Base-by-base conservation (phyloP, 2,113 vertebrate genomes). In the Agelaius tricolor region DNA sequence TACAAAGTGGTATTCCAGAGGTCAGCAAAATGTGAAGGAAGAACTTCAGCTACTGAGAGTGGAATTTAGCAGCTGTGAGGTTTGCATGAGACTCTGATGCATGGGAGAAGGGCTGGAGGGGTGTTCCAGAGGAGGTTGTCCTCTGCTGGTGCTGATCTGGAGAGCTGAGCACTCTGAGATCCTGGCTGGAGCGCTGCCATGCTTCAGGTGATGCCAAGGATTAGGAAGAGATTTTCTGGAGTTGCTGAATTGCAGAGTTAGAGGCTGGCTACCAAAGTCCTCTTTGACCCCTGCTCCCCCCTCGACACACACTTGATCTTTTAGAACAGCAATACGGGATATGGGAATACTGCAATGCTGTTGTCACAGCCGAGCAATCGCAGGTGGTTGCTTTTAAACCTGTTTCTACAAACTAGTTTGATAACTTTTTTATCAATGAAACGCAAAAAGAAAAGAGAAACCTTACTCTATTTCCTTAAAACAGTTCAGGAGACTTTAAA, bases 301-400 rank as follows among this genome's bases (percentile, higher is more conserved):
- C 54, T 96, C 3, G 10, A 84, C 63, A 76, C 18, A 75, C 97
- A 98, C 98, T 97, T 98, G 68, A 81, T 90, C 92, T 96, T 97
- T 95, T 95, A 26, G 95, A 96, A 97, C 96, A 98, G 98, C 98
- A 98, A 98, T 98, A 98, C 74, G 96, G 57, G 96, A 82, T 93
- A 94, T 97, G 76, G 96, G 55, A 96, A 97, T 94, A 78, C 91
- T 96, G 62, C 57, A 94, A 94, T 94, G 78, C 91, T 97, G 65
- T 91, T 73, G 79, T 97, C 97, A 94, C 96, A 94, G 94, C 95
- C 8, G 13, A 97, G 89, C 95, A 95, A 96, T 95, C 87, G 11
- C 94, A 95, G 93, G 92, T 92, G 94, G 95, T 96, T 97, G 96
- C 98, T 97, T 98, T 98, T 98, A 97, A 98, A 94, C 63, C 27